Evolutionary conservation across 2,888 invertebrate species (phyloP), one percentile per base, ranked within the genome.

Genomic region (Dasysyrphus albostriatus): DNA sequence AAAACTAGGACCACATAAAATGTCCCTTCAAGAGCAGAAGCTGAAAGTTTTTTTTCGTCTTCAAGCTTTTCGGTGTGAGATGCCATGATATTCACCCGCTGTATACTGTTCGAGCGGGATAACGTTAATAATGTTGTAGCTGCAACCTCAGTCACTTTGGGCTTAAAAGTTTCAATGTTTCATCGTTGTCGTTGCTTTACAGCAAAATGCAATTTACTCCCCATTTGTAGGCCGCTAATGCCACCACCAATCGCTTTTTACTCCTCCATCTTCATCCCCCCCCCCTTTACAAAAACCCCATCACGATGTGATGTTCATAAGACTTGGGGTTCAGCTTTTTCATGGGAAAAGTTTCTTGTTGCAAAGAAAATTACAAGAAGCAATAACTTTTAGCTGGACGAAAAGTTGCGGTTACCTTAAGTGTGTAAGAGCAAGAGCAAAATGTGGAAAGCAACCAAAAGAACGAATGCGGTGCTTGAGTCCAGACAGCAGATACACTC

Each of bases 141-240:
- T 76, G 81, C 75, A 84, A 84, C 84, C 84, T 81, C 84, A 84
- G 84, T 84, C 81, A 76, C 75, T 82, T 82, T 79, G 79, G 69
- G 79, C 69, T 37, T 39, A 56, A 81, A 84, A 81, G 76, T 81
- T 84, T 76, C 58, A 58, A 56, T 63, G 54, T 51, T 78, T 81
- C 49, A 32, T 37, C 59, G 67, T 72, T 19, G 39, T 63, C 44
- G 72, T 59, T 72, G 61, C 47, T 32, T 58, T 37, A 87, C 87
- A 87, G 44, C 70, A 61, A 70, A 87, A 87, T 87, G 78, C 83
- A 87, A 87, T 87, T 83, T 87, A 83, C 78, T 79, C 59, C 54
- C 59, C 78, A 87, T 87, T 87, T 83, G 74, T 87, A 87, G 87
- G 87, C 87, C 81, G 87, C 78, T 78, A 75, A 83, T 74, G 49